Base-by-base conservation (phyloP, 53 echinoderm and acorn worm genomes). In the Hippasteria phrygiana region DNA sequence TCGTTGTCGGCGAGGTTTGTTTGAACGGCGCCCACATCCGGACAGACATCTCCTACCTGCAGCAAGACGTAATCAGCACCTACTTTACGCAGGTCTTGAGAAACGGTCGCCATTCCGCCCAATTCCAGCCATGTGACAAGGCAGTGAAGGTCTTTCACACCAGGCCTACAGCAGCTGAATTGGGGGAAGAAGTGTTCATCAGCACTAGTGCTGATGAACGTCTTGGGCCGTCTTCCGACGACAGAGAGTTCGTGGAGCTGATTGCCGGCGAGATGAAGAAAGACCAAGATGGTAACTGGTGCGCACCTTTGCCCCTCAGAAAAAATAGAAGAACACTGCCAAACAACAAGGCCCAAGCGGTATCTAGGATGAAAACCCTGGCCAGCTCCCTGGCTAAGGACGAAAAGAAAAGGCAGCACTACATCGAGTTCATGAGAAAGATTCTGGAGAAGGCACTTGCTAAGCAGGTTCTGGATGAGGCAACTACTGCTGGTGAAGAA, bases 191-290 rank as follows among this genome's bases (percentile, higher is more conserved):
- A 24, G 63, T 91, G 27, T 91, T 91, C 53, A 0, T 11, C 20
- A 77, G 42, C 55, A 78, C 87, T 16, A 26, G 55, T 24, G 41
- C 43, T 16, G 80, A 91, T 71, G 87, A 88, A 38, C 11, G 46
- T 34, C 14, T 91, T 13, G 91, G 91, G 1, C 62, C 91, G 28
- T 91, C 91, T n/a, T n/a, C n/a, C n/a, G 91, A 91, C 63, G 91
- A 91, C 42, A 63, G 17, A 55, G 87, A 91, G 66, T 91, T 91
- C 71, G 62, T 43, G 28, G 55, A 87, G 31, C 66, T 91, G 67
- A 91, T 91, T 42, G 32, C 22, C 71, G 31, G 73, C 71, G 71
- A 91, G 46, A 78, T 91, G 91, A 75, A 87, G 31, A 87, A 87
- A 45, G 79, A 91, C 62, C 33, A 18, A 3, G 72, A 38, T 78